Evolutionary conservation across 2,797 vertebrate genomes (phyloP), one percentile per base, ranked within the genome.

Genomic region (Anguilla anguilla): DNA sequence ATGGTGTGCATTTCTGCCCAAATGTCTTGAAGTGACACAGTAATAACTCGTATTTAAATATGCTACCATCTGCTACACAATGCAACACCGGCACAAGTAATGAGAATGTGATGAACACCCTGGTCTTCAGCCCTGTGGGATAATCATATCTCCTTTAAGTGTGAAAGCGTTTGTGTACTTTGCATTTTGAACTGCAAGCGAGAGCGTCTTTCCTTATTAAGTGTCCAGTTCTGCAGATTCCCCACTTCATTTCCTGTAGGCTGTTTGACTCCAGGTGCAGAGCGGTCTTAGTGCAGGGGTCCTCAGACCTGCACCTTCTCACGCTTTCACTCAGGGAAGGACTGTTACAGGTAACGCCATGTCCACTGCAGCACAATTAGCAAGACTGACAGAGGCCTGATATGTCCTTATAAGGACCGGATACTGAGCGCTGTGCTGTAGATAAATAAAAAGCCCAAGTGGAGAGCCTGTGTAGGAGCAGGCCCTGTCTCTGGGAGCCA

Each of bases 381-480:
- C 59, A 69, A 19, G 43, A 43, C 19, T 1, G 1, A 53, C 43
- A 15, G 19, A 72, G 59, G n/a, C 57, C 85, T 9, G 53, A 51
- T 85, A 87, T 55, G 51, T 51, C 86, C 86, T 87, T 87, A 85
- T 87, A 67, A 87, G 72, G 86, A 13, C 53, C 25, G 13, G 0
- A 82, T 53, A 3, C 1, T n/a, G 46, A 59, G 46, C 46, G 25
- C 43, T 17, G 39, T 13, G 25, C 46, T 39, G 53, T 74, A 31
- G 64, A 86, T 49, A 51, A 13, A 57, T 39, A 81, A 81, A 59
- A 87, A 35, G 6, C 7, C 11, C 49, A 31, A 55, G 2, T 10
- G 43, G 53, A 17, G 11, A 15, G 61, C 6, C 51, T 9, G 59
- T 10, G 15, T 28, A 7, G 22, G 84, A 64, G 19, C 0, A 59